Evolutionary conservation across 2,113 vertebrate genomes (phyloP).

Genomic region (Tautogolabrus adspersus): DNA sequence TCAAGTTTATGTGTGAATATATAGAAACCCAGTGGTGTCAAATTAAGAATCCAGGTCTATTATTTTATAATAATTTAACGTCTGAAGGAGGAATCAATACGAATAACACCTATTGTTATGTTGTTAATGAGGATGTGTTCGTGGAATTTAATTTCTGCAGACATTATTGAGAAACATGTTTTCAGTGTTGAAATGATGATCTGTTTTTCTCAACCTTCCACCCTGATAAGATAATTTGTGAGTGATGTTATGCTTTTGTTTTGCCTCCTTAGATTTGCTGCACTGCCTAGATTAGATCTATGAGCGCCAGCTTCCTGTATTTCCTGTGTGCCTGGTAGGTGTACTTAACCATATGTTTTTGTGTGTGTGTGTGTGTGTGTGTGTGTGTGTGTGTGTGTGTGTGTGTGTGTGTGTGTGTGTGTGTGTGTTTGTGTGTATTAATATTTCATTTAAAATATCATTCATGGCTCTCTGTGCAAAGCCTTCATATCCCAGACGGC

Average conservation of each 20-base stretch:
- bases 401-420: constrained; percentile 33
- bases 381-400: constrained; percentile 29
- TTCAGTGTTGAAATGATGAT: constrained; percentile 20
- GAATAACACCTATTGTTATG: background rate
- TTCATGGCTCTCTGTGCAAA: constrained; percentile 30
- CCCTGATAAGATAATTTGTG: constrained; percentile 19
- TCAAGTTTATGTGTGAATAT: constrained; percentile 27
- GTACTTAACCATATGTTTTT: constrained; percentile 33
- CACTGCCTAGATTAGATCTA: constrained; percentile 46
- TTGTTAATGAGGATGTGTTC: background rate
- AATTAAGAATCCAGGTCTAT: background rate
- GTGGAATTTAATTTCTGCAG: background rate
- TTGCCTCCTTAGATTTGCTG: constrained; percentile 31
- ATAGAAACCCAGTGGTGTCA: constrained; percentile 4
- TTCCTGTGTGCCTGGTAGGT: constrained; percentile 52
- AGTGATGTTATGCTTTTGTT: constrained; percentile 43
- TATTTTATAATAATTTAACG: background rate
- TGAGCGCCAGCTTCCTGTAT: constrained; percentile 43
- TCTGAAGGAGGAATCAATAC: background rate
- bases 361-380: too few species aligned
- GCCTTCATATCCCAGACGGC: constrained; percentile 37
- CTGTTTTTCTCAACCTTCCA: constrained; percentile 20
- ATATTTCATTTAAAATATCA: constrained; percentile 41
- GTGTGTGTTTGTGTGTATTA: constrained; percentile 20
- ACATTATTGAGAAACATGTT: background rate